Evolutionary conservation across 2,113 vertebrate species (phyloP).

Genomic region (Poeciliopsis turrubarensis): DNA sequence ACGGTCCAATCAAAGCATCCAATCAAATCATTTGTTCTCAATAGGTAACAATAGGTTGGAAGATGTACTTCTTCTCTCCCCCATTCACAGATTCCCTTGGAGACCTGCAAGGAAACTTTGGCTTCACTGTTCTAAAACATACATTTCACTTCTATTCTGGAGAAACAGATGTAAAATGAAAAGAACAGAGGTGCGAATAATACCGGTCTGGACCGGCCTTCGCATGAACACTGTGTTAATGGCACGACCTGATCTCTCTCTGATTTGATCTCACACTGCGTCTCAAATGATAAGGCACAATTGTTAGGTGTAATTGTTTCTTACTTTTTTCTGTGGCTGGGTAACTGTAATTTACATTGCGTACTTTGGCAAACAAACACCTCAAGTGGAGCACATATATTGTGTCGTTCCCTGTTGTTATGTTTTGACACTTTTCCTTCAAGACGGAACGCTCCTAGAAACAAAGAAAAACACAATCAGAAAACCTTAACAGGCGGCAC

Average conservation of each 20-base stretch:
- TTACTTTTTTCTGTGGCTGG: fast-evolving
- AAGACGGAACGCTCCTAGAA: neutral
- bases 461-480: neutral
- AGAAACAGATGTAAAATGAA: no score
- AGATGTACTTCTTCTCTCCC: no score
- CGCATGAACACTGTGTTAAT: neutral
- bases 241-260: neutral
- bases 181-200: no score
- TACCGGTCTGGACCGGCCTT: no score
- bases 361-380: neutral
- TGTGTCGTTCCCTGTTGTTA: neutral
- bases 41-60: no score
- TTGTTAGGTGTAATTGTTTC: neutral
- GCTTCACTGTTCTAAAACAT: no score
- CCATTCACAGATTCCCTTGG: no score
- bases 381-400: neutral
- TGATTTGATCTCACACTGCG: neutral
- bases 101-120: no score
- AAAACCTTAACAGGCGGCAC: neutral
- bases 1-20: no score
- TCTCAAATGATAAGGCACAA: neutral
- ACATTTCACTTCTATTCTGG: no score
- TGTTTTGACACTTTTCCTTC: fast-evolving
- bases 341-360: fast-evolving
- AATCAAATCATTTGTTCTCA: no score